Conservation (phyloP, 2,888 invertebrate genomes). For the Drosophila kambysellisi region DNA sequence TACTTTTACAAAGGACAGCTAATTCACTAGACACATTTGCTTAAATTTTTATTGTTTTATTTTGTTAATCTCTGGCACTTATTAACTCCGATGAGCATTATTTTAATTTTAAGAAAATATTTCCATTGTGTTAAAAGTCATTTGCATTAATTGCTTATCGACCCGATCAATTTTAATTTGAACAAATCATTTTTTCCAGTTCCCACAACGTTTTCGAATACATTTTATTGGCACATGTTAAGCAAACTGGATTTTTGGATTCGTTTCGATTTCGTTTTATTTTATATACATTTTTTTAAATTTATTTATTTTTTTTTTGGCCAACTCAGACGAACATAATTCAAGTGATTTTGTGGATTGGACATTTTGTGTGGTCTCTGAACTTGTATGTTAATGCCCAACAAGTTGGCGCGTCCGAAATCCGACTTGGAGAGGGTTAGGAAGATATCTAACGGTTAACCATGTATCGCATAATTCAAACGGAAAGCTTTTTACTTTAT, state of each 20-base stretch:
- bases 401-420: slow-evolving; percentile 14
- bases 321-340: slow-evolving; percentile 34
- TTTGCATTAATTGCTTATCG: slow-evolving; percentile 33
- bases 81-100: neutral
- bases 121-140: slow-evolving; percentile 6
- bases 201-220: slow-evolving; percentile 19
- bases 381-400: slow-evolving; percentile 36
- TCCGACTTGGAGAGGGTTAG: neutral
- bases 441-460: slow-evolving; percentile 58
- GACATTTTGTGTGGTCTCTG: slow-evolving; percentile 52
- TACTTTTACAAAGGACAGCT: neutral
- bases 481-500: slow-evolving; percentile 78
- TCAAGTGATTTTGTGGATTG: slow-evolving; percentile 24
- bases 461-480: slow-evolving; percentile 73
- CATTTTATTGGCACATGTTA: slow-evolving; percentile 49
- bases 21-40: neutral
- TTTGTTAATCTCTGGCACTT: neutral
- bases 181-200: slow-evolving; percentile 24
- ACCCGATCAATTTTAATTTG: slow-evolving; percentile 13
- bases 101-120: neutral
- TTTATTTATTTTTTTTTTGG: neutral
- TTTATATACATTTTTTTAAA: neutral
- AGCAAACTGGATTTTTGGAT: slow-evolving; percentile 46
- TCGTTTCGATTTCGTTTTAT: neutral
- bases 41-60: too few species aligned